Base-by-base conservation (phyloP, 1,140 invertebrate species). In the Eriocheir sinensis region DNA sequence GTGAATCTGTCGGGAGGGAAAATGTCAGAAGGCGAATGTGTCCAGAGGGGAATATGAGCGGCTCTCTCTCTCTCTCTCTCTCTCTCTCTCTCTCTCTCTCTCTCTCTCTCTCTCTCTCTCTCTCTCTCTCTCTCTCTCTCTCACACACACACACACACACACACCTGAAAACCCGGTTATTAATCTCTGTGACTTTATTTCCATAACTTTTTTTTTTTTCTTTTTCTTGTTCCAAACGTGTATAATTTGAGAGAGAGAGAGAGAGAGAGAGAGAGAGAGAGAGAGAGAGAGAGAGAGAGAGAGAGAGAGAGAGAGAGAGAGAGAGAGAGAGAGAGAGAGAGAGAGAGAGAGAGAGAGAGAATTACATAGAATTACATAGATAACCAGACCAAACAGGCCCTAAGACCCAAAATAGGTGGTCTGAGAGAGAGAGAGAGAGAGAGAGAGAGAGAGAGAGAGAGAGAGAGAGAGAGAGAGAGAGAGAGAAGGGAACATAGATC, bases 1-100 rank as follows among this genome's bases (percentile, higher is more conserved):
- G n/a, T n/a, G n/a, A n/a, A n/a, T n/a, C n/a, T n/a, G n/a, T n/a
- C n/a, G n/a, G n/a, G n/a, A n/a, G n/a, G n/a, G n/a, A n/a, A n/a
- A n/a, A n/a, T n/a, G n/a, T n/a, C n/a, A n/a, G n/a, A 21, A 60
- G 53, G 53, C 8, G 21, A 21, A n/a, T n/a, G 53, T 72, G 60
- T n/a, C n/a, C 27, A n/a, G n/a, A 72, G 27, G 38, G 40, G 36
- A 15, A 40, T 21, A 98, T n/a, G 21, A n/a, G 8, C 27, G 85
- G 30, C 40, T 38, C 2, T 85, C 30, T 85, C n/a, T 81, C 79
- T 81, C 79, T 81, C 79, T 81, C 79, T 81, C 79, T 81, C 79
- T 81, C 79, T 81, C 79, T 81, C 79, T 81, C 79, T 81, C 79
- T 81, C 79, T 81, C 79, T 81, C 79, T 81, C 79, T 81, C 79